Conservation (phyloP, 2,113 vertebrate species). For the Meleagris gallopavo region DNA sequence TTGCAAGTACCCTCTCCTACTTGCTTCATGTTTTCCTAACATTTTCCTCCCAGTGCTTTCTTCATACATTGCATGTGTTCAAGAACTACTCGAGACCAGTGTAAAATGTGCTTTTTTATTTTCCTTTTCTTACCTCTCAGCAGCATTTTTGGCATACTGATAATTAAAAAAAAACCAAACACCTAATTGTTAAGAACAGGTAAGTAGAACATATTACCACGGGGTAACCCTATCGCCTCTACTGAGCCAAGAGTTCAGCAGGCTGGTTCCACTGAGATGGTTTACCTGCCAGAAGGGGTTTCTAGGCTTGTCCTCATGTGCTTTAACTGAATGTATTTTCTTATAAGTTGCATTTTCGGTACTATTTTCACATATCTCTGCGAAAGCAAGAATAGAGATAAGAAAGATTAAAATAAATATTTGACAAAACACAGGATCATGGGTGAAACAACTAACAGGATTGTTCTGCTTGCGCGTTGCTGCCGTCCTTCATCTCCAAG, state of each 20-base stretch:
- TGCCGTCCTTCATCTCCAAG: not conserved
- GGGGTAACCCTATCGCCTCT: not conserved
- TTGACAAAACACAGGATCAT: not conserved
- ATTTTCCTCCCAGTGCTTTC: not conserved
- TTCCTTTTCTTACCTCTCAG: not conserved
- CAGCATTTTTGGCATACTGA: not conserved
- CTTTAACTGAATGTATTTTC: not conserved
- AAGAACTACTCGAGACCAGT: not conserved
- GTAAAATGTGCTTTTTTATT: not conserved
- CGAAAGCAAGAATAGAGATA: not conserved
- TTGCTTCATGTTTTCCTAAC: not conserved
- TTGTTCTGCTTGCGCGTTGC: not conserved
- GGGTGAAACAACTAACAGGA: not conserved
- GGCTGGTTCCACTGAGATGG: not conserved
- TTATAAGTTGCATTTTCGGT: not conserved
- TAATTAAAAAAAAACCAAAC: not conserved
- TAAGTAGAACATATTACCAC: fast-evolving
- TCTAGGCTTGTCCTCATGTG: not conserved
- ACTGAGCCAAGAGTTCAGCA: not conserved
- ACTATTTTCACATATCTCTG: not conserved
- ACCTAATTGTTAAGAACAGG: not conserved
- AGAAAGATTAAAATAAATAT: constrained; percentile 30
- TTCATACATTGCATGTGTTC: not conserved
- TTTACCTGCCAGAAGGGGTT: not conserved
- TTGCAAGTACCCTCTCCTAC: not conserved